Evolutionary conservation across 1,140 invertebrate genomes (phyloP), one percentile per base, ranked within the genome.

Genomic region (Aradophagus sp.): DNA sequence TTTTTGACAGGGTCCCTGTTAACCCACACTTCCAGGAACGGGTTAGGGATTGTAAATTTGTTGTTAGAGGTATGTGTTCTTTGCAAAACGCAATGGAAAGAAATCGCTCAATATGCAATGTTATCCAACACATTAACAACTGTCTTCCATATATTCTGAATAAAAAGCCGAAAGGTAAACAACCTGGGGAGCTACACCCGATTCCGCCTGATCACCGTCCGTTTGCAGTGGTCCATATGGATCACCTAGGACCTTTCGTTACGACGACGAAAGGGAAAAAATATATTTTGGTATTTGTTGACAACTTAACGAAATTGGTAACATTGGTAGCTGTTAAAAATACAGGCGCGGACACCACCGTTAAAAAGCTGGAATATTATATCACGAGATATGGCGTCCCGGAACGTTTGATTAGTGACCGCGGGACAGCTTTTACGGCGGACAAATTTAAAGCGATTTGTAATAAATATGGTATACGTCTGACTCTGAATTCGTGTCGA

Each of bases 401-500:
- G 1, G 15, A 35, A 5, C 31, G 44, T 1, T 35, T 48, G 3
- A 13, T 48, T 0, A 32, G 42, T 19, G 42, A 45, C 10, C 2
- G 44, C 1, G 44, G 47, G 3, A 38, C 48, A 3, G 13, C n/a
- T 2, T 53, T 41, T 13, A 41, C 36, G 1, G 27, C 35, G 0
- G 15, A 31, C 7, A 17, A 11, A 12, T 53, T 53, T 31, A 15
- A 5, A 0, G 8, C 11, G 4, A 27, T 50, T 14, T 50, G 47
- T 27, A 23, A 50, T 0, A 50, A 38, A n/a, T 23, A 76, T 5
- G 59, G 59, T 2, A 79, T 84, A 5, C 65, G 55, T 10, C 73
- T 80, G 26, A 67, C 73, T 0, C 16, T 65, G 19, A 81, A 74
- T 39, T 79, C 78, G 0, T 72, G 79, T 19, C 56, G 70, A 8